Evolutionary conservation across 2,888 invertebrate species (phyloP), one percentile per base, ranked within the genome.

Genomic region (Agrilus cyanescens): DNA sequence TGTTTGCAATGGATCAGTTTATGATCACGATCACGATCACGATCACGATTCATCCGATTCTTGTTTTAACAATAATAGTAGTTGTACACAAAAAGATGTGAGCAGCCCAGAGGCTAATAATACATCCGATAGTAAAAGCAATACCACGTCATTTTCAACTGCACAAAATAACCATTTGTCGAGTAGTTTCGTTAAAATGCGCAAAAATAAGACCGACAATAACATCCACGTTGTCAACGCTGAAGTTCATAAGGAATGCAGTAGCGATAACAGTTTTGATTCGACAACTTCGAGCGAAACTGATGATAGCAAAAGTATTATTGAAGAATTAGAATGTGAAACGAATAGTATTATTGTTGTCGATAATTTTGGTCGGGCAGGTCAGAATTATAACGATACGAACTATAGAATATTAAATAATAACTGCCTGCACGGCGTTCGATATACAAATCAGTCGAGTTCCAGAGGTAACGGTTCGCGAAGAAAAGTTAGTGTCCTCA

Each of bases 401-500:
- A 44, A 44, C 13, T 13, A 15, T 30, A 18, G 16, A 12, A 35
- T 14, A 12, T 13, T 41, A 18, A 35, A 38, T 12, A 32, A 43
- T 43, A n/a, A n/a, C n/a, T 43, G 37, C 36, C 18, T 18, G 32
- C 41, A 38, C 25, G 42, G 43, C 32, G 38, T 43, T 42, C 34
- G 38, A 43, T 41, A 41, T 49, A 55, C 58, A 34, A 57, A 56
- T 44, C 61, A 59, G 32, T 58, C 49, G 45, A 50, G 46, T 44
- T 52, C 45, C 41, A 56, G 52, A 57, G 53, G 58, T 55, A 47
- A 57, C 57, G 50, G 53, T 37, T 63, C 59, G 46, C 52, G 50
- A 33, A 25, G 25, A 25, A 62, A 61, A 52, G 61, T 61, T 42
- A 64, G 58, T 54, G 59, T 62, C 58, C 57, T 64, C 47, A 60